Evolutionary conservation across 2,888 invertebrate genomes (phyloP).

Genomic region (Tiliacea aurago): DNA sequence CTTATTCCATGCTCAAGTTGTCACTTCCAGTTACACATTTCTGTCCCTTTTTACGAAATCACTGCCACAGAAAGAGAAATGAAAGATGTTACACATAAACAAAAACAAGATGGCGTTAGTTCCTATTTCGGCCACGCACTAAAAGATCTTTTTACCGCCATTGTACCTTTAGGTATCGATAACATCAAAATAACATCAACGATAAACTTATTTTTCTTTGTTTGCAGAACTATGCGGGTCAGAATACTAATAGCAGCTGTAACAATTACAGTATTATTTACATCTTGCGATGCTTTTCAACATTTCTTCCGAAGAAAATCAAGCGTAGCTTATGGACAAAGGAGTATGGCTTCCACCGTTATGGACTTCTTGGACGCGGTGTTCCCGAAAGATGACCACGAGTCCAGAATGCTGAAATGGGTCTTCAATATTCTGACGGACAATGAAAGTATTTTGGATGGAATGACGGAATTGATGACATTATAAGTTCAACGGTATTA

Average conservation of each 20-base stretch:
- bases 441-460: constrained; percentile 62
- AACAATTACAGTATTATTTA: constrained; percentile 28
- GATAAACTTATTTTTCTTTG: constrained; percentile 4
- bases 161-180: too few species aligned
- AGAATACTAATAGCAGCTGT: constrained; percentile 15
- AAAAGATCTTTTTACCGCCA: neutral
- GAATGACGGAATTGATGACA: constrained; percentile 39
- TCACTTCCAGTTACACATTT: too few species aligned
- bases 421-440: constrained; percentile 80
- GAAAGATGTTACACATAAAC: too few species aligned
- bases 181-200: constrained; percentile 8
- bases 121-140: neutral
- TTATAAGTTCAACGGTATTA: neutral
- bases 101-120: too few species aligned
- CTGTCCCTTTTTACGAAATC: too few species aligned
- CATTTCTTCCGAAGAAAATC: constrained; percentile 63
- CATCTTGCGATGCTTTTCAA: constrained; percentile 41
- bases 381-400: constrained; percentile 83
- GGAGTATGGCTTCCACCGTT: constrained; percentile 79
- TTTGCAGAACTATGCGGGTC: constrained; percentile 57
- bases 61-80: too few species aligned
- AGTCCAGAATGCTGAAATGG: constrained; percentile 80
- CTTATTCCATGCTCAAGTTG: too few species aligned
- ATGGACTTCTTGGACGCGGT: constrained; percentile 79
- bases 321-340: constrained; percentile 60